A percentile compares a stretch with the other conserved stretches of the same genome.
Conservation (phyloP, 2,888 invertebrate genomes). For the Trachelus stipa region DNA sequence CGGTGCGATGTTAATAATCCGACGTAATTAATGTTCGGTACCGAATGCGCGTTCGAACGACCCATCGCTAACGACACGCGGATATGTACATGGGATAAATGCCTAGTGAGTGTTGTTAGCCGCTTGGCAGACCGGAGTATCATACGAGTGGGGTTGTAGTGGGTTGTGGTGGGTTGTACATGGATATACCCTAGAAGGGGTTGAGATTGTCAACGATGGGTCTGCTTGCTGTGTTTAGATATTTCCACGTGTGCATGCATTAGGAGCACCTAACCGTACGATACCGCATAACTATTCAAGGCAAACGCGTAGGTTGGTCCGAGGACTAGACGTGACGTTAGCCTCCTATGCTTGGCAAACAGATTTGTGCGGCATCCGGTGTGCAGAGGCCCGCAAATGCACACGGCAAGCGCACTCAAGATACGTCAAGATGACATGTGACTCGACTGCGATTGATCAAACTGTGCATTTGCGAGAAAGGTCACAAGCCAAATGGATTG, state of each 20-base stretch:
- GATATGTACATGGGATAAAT: neutral
- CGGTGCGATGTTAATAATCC: constrained; percentile 43
- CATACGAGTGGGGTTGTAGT: neutral
- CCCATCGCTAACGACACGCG: constrained; percentile 26
- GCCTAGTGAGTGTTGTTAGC: neutral
- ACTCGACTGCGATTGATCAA: neutral
- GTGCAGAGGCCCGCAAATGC: neutral
- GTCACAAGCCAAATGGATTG: neutral
- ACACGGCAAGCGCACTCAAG: neutral
- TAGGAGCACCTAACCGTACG: constrained; percentile 20
- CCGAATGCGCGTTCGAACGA: constrained; percentile 36
- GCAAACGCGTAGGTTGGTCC: constrained; percentile 34
- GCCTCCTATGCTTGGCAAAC: constrained; percentile 3
- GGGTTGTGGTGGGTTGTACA: neutral
- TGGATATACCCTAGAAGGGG: neutral
- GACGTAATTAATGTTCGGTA: constrained; percentile 41
- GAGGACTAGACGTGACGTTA: neutral
- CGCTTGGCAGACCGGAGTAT: neutral
- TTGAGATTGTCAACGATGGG: neutral
- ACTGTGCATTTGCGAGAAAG: neutral
- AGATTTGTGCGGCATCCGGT: constrained; percentile 1
- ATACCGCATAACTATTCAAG: constrained; percentile 45
- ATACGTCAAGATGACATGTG: neutral
- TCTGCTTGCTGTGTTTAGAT: neutral
- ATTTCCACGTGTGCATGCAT: neutral